Evolutionary conservation across 2,797 vertebrate genomes (phyloP).

Genomic region (Megalops cyprinoides): DNA sequence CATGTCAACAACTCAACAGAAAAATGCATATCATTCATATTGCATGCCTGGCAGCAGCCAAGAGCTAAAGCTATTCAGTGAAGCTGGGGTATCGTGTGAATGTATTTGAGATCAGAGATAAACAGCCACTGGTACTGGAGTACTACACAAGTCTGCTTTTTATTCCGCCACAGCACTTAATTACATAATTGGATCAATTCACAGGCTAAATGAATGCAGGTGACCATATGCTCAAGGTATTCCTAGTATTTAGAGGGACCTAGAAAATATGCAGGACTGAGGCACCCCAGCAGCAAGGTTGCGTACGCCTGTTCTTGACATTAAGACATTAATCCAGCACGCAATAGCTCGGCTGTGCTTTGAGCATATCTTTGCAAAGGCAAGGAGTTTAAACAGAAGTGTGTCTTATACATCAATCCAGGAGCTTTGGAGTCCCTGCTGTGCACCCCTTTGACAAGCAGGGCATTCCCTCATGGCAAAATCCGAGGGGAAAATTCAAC

Average conservation of each 20-base stretch:
- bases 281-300: neutral
- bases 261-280: neutral
- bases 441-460: neutral
- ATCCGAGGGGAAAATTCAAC: slow-evolving; percentile 50
- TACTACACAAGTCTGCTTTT: neutral
- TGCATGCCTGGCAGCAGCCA: neutral
- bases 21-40: neutral
- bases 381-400: neutral
- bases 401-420: neutral
- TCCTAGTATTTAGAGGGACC: neutral
- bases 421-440: neutral
- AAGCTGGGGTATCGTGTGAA: neutral
- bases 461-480: neutral
- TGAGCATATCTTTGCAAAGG: neutral
- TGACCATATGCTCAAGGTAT: neutral
- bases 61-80: neutral
- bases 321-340: neutral
- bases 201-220: neutral
- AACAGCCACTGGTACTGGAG: neutral
- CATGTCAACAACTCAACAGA: too few species aligned
- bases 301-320: neutral
- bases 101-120: neutral
- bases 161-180: neutral
- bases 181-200: neutral
- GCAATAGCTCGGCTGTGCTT: neutral